These are phyloP conservation scores for Cyrtodaria siliqua DNA, from an alignment of 2,888 invertebrate species.

Conservation along the genomic window DNA sequence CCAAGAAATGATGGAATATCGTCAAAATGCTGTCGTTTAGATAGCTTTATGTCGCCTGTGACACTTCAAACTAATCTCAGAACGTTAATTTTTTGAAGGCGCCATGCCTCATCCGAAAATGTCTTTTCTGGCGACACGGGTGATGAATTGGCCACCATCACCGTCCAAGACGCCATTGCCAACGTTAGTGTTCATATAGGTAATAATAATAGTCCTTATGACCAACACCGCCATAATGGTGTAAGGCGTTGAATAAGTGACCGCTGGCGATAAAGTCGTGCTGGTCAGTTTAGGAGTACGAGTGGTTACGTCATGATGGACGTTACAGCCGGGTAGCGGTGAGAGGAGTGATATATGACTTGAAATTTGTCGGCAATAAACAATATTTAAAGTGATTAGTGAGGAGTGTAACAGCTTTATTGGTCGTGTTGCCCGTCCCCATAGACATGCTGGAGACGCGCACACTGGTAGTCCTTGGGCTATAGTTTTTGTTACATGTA, in stretches of 20 bases:
- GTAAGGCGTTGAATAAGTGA: background rate
- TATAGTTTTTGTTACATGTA: no score
- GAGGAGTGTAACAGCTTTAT: conserved; percentile 23
- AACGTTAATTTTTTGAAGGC: conserved; percentile 46
- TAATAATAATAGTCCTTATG: background rate
- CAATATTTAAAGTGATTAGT: conserved; percentile 19
- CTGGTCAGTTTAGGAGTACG: no score
- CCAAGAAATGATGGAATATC: conserved; percentile 27
- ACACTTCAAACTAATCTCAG: conserved; percentile 41
- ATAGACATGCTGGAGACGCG: conserved; percentile 20
- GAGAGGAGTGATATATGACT: conserved; percentile 18
- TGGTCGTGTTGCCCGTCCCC: conserved; percentile 9
- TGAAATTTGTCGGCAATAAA: conserved; percentile 26
- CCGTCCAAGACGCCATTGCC: no score
- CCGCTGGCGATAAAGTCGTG: no score
- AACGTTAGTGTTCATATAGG: background rate
- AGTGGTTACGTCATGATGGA: conserved; percentile 8
- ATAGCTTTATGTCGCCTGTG: conserved; percentile 33
- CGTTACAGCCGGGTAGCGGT: conserved; percentile 15
- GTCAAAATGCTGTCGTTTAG: conserved; percentile 34
- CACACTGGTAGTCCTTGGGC: no score
- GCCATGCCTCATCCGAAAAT: conserved; percentile 32
- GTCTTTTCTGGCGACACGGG: conserved; percentile 10
- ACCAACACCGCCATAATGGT: no score
- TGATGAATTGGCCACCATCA: conserved; percentile 16